Conservation (phyloP, 2,797 vertebrate species). For the Clarias platycephalus region DNA sequence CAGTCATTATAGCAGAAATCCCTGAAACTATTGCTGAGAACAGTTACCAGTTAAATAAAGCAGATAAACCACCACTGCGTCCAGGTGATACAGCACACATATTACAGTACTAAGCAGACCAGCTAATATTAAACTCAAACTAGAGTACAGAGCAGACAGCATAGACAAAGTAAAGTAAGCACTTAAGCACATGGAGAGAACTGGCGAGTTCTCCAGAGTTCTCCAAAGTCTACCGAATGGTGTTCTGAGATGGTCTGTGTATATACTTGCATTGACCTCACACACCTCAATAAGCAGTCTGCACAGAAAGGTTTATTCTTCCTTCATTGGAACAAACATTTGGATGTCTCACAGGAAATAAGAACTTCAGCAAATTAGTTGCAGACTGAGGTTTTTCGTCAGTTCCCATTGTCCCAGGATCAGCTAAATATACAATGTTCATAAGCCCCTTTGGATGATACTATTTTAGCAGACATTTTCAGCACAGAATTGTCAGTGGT, state of each 20-base stretch:
- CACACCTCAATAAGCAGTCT: neutral
- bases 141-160: neutral
- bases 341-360: neutral
- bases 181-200: too few relatives aligned
- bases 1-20: too few relatives aligned
- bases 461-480: slow-evolving; percentile 34
- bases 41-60: too few relatives aligned
- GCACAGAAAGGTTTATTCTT: neutral
- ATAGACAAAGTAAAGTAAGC: neutral
- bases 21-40: too few relatives aligned
- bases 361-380: neutral
- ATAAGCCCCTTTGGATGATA: slow-evolving; percentile 9
- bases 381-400: neutral
- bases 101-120: too few relatives aligned
- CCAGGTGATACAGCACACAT: neutral
- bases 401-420: neutral
- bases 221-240: neutral
- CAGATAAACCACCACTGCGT: too few relatives aligned
- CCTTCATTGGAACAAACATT: neutral
- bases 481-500: slow-evolving; percentile 9
- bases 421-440: neutral
- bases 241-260: neutral
- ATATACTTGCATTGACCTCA: neutral
- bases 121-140: neutral
- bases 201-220: too few relatives aligned